These are phyloP conservation scores for Mionectes macconnelli DNA, from an alignment of 2,113 vertebrate genomes.

Conservation along the genomic window DNA sequence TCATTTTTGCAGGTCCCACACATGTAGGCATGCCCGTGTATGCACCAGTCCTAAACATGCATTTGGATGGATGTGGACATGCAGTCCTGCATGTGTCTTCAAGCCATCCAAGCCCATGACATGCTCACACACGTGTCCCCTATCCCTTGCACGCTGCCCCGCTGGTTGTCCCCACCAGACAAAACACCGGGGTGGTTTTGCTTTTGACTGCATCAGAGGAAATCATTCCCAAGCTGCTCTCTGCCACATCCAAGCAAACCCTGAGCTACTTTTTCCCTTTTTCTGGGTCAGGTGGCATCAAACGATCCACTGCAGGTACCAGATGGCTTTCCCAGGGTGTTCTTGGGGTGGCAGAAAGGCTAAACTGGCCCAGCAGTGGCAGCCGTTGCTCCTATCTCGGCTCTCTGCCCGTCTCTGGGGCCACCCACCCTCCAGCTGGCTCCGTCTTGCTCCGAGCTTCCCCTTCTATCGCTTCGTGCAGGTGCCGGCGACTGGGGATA, in stretches of 20 bases:
- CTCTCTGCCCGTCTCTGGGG: background rate
- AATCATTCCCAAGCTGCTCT: background rate
- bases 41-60: background rate
- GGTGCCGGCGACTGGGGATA: background rate
- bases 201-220: background rate
- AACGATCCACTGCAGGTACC: accelerated
- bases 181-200: background rate
- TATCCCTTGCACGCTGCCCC: accelerated
- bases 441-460: accelerated
- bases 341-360: background rate
- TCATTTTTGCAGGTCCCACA: accelerated
- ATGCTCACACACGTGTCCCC: accelerated
- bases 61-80: accelerated
- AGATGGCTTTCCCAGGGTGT: background rate
- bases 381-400: background rate
- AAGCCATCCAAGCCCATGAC: background rate
- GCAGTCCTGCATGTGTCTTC: accelerated
- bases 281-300: background rate
- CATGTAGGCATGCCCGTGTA: accelerated
- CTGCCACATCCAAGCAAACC: background rate
- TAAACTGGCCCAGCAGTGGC: background rate
- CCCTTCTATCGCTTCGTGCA: background rate
- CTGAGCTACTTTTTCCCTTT: background rate
- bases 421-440: background rate
- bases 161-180: background rate